These are phyloP conservation scores for Rambutsinella grinnellia DNA, from an alignment of 2,888 invertebrate genomes.

Conservation along the genomic window DNA sequence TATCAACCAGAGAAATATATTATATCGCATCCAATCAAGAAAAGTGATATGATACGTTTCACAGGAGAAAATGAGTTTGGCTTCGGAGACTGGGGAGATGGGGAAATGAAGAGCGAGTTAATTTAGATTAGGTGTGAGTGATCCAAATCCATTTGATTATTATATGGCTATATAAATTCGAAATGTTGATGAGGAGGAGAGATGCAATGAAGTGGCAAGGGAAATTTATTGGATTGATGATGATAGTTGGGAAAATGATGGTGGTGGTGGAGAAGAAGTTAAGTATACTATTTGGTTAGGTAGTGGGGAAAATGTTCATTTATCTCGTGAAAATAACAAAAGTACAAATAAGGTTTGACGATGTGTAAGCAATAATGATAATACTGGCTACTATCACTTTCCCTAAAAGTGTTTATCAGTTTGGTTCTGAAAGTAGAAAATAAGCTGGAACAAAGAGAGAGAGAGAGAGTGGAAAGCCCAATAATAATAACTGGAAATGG, in stretches of 20 bases:
- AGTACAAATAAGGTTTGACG: slow-evolving; percentile 32
- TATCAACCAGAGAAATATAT: too few relatives aligned
- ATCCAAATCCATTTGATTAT: slow-evolving; percentile 48
- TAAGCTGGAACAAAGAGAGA: slow-evolving; percentile 4
- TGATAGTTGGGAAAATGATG: slow-evolving; percentile 16
- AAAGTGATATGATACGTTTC: too few relatives aligned
- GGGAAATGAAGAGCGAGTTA: slow-evolving; percentile 58
- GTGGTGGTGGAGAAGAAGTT: background rate
- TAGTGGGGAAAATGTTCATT: slow-evolving; percentile 2
- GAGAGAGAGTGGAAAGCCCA: background rate
- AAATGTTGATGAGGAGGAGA: slow-evolving; percentile 30
- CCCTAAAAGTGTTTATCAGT: background rate
- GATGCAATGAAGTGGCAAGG: slow-evolving; percentile 42
- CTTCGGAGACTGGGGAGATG: slow-evolving; percentile 14
- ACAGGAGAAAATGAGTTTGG: background rate
- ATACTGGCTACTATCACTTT: slow-evolving; percentile 4
- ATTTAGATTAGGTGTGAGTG: slow-evolving; percentile 64
- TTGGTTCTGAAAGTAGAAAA: background rate
- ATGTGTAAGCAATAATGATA: slow-evolving; percentile 28
- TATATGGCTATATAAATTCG: background rate
- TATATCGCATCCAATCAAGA: too few relatives aligned
- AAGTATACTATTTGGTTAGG: background rate
- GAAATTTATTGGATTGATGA: slow-evolving; percentile 61
- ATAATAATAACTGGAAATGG: slow-evolving; percentile 17
- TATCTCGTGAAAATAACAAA: too few relatives aligned